These are phyloP conservation scores for Diadegma fenestrale DNA, from an alignment of 2,888 invertebrate genomes.

Conservation along the genomic window DNA sequence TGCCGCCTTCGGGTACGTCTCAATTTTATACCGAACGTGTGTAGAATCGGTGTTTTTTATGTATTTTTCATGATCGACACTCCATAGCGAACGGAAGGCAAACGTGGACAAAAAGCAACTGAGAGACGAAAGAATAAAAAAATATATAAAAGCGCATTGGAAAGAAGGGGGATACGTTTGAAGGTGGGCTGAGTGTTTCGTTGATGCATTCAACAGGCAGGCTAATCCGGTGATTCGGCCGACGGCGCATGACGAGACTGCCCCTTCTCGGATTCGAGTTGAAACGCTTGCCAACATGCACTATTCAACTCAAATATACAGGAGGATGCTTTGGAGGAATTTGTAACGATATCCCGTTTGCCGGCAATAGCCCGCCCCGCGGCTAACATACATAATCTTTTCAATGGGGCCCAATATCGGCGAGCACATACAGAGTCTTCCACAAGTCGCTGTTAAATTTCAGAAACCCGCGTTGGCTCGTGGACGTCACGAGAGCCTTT, in stretches of 20 bases:
- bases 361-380: constrained; percentile 71
- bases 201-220: constrained; percentile 69
- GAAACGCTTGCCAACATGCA: constrained; percentile 53
- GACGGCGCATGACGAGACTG: constrained; percentile 73
- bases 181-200: constrained; percentile 71
- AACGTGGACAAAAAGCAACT: constrained; percentile 36
- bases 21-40: constrained; percentile 17
- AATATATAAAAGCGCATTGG: constrained; percentile 32
- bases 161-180: constrained; percentile 33
- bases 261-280: constrained; percentile 75
- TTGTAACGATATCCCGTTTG: constrained; percentile 83
- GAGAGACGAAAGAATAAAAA: constrained; percentile 23
- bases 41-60: constrained; percentile 28
- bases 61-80: constrained; percentile 37
- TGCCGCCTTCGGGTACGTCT: constrained; percentile 45
- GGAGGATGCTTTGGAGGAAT: constrained; percentile 76
- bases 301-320: constrained; percentile 76
- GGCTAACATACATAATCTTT: constrained; percentile 49
- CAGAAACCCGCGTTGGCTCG: background rate
- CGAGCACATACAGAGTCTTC: constrained; percentile 11
- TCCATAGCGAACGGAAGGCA: constrained; percentile 47
- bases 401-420: constrained; percentile 12
- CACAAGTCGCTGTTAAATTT: background rate
- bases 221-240: constrained; percentile 83
- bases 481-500: background rate